phyloP scores from a whole-genome alignment of 2,113 vertebrate species.

The Epinephelus cyanopodus region DNA sequence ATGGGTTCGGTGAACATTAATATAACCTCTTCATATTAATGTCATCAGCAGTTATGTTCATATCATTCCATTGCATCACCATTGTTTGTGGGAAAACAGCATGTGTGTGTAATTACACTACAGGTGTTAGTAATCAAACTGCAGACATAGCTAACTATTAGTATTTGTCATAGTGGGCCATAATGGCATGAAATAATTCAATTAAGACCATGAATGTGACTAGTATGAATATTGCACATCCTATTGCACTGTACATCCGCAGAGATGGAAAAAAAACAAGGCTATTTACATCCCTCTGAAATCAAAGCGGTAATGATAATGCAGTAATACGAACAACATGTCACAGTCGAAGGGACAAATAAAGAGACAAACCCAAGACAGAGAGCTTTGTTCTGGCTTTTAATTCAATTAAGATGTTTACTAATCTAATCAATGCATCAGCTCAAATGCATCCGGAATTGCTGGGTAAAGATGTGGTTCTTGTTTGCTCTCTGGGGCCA shows the following conservation, averaged over 20 bases:
- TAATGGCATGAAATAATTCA: conserved; percentile 45
- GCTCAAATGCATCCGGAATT: conserved; percentile 78
- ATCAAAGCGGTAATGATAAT: conserved; percentile 68
- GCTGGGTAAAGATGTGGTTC: conserved; percentile 80
- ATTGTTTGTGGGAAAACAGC: conserved; percentile 50
- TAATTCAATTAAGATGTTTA: conserved; percentile 84
- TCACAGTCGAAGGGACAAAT: conserved; percentile 64
- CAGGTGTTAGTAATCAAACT: conserved; percentile 66
- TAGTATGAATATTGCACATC: conserved; percentile 35
- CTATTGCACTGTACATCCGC: conserved; percentile 10
- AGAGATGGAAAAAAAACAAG: conserved; percentile 29
- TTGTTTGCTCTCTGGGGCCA: conserved; percentile 82
- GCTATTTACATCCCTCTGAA: conserved; percentile 27
- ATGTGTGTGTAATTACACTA: conserved; percentile 50
- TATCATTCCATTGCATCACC: conserved; percentile 67
- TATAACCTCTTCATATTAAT: conserved; percentile 43
- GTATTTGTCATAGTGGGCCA: conserved; percentile 52
- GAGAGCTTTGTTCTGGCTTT: conserved; percentile 77
- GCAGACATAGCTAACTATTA: conserved; percentile 44
- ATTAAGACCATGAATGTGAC: conserved; percentile 44
- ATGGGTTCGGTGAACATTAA: conserved; percentile 55
- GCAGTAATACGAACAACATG: conserved; percentile 71
- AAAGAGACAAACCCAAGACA: conserved; percentile 60
- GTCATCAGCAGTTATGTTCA: conserved; percentile 56
- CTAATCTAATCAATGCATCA: conserved; percentile 84